phyloP scores from a whole-genome alignment of 2,797 vertebrate species.

The Scolopax bukidnonensis region DNA sequence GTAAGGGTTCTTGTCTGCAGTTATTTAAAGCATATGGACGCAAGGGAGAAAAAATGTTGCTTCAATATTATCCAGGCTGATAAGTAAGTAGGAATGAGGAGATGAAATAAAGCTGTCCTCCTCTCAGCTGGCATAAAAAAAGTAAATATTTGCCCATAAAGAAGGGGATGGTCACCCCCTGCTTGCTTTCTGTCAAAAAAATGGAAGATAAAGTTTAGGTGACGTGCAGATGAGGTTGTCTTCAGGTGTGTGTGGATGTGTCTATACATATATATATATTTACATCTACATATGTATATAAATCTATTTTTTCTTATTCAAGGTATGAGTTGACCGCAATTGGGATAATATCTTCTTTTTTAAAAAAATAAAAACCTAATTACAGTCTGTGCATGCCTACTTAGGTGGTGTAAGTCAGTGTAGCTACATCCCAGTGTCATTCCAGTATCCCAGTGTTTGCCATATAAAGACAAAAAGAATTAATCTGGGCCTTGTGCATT shows the following conservation, averaged over 20 bases:
- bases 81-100: neutral
- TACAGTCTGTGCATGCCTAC: neutral
- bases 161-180: neutral
- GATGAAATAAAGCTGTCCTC: neutral
- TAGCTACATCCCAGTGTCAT: neutral
- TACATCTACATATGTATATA: neutral
- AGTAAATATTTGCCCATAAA: neutral
- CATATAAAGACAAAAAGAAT: neutral
- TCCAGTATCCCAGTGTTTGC: neutral
- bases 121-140: neutral
- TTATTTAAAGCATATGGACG: neutral
- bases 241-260: no score
- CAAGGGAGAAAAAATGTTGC: neutral
- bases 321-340: neutral
- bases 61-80: neutral
- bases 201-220: neutral
- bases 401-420: neutral
- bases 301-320: neutral
- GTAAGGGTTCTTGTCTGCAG: neutral
- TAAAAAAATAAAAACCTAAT: no score
- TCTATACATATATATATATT: rapidly evolving
- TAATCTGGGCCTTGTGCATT: neutral
- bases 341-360: neutral
- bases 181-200: neutral
- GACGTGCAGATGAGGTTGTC: neutral